Conservation (phyloP, 2,797 vertebrate species). For the Scolopax bukidnonensis region DNA sequence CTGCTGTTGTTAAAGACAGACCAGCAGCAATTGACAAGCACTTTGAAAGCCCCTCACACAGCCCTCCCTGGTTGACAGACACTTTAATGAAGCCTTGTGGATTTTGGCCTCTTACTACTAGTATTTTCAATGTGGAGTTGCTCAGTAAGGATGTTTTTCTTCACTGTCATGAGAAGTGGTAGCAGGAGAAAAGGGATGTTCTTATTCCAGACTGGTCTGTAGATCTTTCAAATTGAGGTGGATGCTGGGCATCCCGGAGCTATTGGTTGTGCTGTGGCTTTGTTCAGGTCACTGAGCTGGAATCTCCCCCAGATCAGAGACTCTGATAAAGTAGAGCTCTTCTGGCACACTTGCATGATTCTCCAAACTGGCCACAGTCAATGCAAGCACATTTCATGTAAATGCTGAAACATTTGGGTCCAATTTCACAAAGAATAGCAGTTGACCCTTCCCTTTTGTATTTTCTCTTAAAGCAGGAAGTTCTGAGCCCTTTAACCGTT, state of each 20-base stretch:
- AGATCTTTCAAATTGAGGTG: background rate
- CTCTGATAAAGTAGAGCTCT: background rate
- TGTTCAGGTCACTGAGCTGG: background rate
- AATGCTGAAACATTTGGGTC: background rate
- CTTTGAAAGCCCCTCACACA: background rate
- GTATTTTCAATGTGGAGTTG: background rate
- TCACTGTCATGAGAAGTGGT: background rate
- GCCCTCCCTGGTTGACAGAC: background rate
- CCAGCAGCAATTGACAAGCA: background rate
- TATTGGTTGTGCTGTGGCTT: background rate
- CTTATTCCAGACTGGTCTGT: background rate
- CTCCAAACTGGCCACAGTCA: background rate
- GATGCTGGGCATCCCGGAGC: accelerated
- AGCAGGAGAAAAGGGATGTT: background rate
- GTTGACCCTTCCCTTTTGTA: background rate
- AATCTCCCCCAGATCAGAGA: background rate
- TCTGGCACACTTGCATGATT: background rate
- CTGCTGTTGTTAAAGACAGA: background rate
- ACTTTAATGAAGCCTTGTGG: background rate
- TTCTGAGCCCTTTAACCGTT: background rate
- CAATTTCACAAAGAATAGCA: background rate
- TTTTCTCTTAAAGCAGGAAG: background rate
- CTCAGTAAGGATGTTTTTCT: background rate
- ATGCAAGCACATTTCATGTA: background rate
- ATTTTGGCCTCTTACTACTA: background rate